Percentiles rank a stretch among this genome's conserved stretches.
These are phyloP conservation scores for Enteromius argenteus DNA, from an alignment of 2,797 vertebrate genomes.

Conservation along the genomic window DNA sequence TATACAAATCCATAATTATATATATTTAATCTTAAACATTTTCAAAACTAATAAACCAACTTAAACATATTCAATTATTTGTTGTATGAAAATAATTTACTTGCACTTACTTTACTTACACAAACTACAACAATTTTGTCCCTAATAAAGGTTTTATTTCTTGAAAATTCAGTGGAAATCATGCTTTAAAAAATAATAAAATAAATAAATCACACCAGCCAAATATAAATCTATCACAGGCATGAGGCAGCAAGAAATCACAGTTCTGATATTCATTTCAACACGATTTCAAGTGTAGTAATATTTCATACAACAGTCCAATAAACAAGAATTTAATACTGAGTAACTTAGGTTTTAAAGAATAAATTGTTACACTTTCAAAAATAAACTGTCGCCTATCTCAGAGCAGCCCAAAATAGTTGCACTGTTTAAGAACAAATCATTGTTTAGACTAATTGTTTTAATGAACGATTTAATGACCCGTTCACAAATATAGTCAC, in stretches of 20 bases:
- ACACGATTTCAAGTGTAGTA: not conserved
- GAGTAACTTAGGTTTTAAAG: not conserved
- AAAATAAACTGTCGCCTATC: not conserved
- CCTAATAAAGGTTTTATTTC: not conserved
- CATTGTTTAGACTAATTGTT: not conserved
- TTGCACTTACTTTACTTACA: not conserved
- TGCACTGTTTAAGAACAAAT: not conserved
- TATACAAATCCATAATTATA: not conserved
- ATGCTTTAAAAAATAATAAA: not conserved
- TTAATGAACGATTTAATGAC: not conserved
- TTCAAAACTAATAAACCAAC: not conserved
- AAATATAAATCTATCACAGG: not conserved
- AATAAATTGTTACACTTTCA: not conserved
- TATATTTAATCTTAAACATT: not conserved
- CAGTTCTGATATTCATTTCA: not conserved
- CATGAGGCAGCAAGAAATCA: not conserved
- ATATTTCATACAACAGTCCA: not conserved
- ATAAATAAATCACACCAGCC: too few species aligned
- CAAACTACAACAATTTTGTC: not conserved
- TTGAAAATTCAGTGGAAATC: not conserved
- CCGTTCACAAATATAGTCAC: not conserved
- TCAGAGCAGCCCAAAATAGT: not conserved
- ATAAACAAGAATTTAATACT: not conserved
- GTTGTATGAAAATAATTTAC: not conserved
- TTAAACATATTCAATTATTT: not conserved